phyloP scores from a whole-genome alignment of 2,113 vertebrate species.

The Percopsis transmontana region DNA sequence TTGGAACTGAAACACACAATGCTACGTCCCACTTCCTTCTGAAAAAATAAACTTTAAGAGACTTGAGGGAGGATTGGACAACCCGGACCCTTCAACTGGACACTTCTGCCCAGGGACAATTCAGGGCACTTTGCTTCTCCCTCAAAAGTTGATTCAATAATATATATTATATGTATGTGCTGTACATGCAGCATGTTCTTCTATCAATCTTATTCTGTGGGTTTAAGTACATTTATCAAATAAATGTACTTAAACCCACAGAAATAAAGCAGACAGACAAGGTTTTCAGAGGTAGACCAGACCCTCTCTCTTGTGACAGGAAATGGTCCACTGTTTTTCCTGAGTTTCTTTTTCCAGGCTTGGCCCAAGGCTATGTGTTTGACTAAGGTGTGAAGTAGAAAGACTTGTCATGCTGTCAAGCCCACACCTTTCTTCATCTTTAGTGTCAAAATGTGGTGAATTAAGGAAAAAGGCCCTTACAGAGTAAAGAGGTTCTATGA shows the following conservation, averaged over 20 bases:
- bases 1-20: background rate
- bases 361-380: conserved; percentile 32
- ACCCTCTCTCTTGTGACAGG: conserved; percentile 34
- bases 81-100: no score
- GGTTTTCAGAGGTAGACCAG: conserved; percentile 17
- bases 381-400: conserved; percentile 43
- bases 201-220: no score
- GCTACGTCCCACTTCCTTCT: no score
- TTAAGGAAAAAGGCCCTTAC: background rate
- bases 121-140: no score
- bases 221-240: background rate
- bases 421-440: conserved; percentile 23
- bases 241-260: no score
- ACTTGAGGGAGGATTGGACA: no score
- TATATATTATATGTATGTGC: no score
- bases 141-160: no score
- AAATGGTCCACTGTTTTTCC: conserved; percentile 36
- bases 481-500: background rate
- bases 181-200: no score
- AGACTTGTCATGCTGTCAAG: conserved; percentile 33
- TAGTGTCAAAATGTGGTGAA: background rate
- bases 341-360: conserved; percentile 24
- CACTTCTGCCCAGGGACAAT: no score
- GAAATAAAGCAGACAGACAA: conserved; percentile 26
- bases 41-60: no score